Conservation (phyloP, 1,140 invertebrate genomes). For the Ctenoplectra terminalis region DNA sequence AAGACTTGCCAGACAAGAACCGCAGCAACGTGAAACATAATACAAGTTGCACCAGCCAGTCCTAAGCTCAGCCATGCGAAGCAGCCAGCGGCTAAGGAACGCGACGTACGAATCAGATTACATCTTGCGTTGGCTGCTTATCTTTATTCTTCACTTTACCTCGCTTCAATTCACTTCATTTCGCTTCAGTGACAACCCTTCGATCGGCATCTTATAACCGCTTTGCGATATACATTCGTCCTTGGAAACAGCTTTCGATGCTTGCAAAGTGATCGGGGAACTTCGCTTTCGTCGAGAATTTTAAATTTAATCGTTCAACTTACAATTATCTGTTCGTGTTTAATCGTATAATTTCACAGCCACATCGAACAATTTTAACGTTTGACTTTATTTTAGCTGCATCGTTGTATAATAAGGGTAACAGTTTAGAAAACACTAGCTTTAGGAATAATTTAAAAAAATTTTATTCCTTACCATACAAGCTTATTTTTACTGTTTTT, state of each 20-base stretch:
- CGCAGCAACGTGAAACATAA: constrained; percentile 82
- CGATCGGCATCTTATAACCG: constrained; percentile 63
- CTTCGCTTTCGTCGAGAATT: constrained; percentile 12
- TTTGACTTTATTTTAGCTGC: neutral
- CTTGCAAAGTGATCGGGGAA: neutral
- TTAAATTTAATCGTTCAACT: neutral
- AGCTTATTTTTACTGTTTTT: constrained; percentile 48
- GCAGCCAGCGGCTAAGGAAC: constrained; percentile 77
- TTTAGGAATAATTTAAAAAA: constrained; percentile 62
- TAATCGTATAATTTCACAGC: neutral
- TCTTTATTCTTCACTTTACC: constrained; percentile 78
- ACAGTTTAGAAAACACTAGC: constrained; percentile 15
- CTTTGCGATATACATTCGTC: constrained; percentile 17
- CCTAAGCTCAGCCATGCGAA: constrained; percentile 81
- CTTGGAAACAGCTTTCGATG: constrained; percentile 12
- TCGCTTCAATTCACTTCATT: constrained; percentile 76
- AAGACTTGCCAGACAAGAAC: constrained; percentile 77
- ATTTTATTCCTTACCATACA: constrained; percentile 70
- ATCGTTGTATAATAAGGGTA: neutral
- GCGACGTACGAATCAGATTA: constrained; percentile 82
- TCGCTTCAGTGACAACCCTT: constrained; percentile 71
- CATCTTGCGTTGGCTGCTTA: constrained; percentile 80
- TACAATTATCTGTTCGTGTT: neutral
- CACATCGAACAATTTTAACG: neutral
- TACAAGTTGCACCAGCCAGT: constrained; percentile 81